Evolutionary conservation across 2,888 invertebrate genomes (phyloP), one percentile per base, ranked within the genome.

Genomic region (Patella depressa): DNA sequence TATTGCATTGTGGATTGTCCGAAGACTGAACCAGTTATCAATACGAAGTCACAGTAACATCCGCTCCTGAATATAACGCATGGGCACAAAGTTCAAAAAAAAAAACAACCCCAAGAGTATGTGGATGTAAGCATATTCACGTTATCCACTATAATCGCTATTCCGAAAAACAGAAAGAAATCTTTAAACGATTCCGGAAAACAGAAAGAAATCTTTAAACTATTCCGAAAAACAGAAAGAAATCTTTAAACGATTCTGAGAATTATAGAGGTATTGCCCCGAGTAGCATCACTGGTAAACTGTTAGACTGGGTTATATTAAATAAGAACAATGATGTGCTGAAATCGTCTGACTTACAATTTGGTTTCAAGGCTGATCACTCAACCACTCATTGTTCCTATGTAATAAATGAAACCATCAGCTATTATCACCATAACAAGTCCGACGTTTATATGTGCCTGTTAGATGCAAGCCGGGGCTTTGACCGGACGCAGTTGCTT

Each of bases 331-430:
- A 59, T n/a, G n/a, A 59, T 59, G 19, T 59, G 17, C 59, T 59
- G 19, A 59, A 59, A 59, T 59, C 59, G 19, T 59, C 59, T n/a
- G 14, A 59, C 19, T 14, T 59, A 59, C 59, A 59, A 59, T 59
- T 59, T 59, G 59, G 59, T 59, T 59, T 59, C n/a, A 59, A 59
- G 19, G n/a, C n/a, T 59, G 59, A 59, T n/a, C 59, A 59, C 17
- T 59, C 59, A 59, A 59, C 59, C 14, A 59, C 59, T 59, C 59
- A 59, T 19, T 59, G 59, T 12, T 59, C 59, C 17, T 15, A n/a
- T 59, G 59, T 59, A n/a, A 59, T 59, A 5, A 59, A 14, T 19
- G 59, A 59, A 59, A 59, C 59, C 19, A 59, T 59, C 19, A 17
- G 19, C 19, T 59, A 59, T 59, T 59, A 59, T 59, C 59, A 59